Evolutionary conservation across 1,140 invertebrate genomes (phyloP).

Genomic region (Heliconius congener): DNA sequence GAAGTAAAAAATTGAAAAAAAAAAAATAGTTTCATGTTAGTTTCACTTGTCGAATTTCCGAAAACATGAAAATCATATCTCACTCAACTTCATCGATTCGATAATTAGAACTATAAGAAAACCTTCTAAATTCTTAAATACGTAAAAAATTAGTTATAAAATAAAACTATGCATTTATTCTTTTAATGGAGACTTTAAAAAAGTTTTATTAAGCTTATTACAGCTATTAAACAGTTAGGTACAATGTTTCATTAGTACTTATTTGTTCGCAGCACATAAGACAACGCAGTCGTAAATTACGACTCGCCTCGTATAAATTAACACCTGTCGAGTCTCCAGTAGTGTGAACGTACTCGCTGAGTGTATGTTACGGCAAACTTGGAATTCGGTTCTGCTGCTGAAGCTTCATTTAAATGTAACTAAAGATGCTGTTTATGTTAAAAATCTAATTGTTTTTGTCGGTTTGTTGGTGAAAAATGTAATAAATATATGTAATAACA

Average conservation of each 20-base stretch:
- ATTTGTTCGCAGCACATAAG: constrained; percentile 46
- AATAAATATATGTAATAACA: no score
- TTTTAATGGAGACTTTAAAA: not conserved
- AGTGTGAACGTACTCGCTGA: constrained; percentile 35
- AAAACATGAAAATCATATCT: not conserved
- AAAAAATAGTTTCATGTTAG: no score
- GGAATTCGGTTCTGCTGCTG: not conserved
- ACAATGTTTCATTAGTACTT: constrained; percentile 44
- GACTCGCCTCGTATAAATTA: constrained; percentile 47
- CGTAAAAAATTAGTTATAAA: not conserved
- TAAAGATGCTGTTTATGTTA: not conserved
- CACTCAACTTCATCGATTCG: not conserved
- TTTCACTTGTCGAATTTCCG: not conserved
- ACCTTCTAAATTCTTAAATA: not conserved
- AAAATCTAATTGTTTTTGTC: not conserved
- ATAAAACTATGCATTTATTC: not conserved
- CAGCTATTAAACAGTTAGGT: constrained; percentile 15
- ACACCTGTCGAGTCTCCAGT: constrained; percentile 46
- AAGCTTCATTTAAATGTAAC: not conserved
- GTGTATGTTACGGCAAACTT: constrained; percentile 31
- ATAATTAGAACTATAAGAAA: not conserved
- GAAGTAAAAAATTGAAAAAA: not conserved
- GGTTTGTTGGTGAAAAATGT: no score
- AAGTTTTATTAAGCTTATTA: not conserved
- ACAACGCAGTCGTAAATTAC: constrained; percentile 48